Conservation (phyloP, 30 jellyfish, hydroid and myxozoan genomes). For the Cassiopea xamachana region DNA sequence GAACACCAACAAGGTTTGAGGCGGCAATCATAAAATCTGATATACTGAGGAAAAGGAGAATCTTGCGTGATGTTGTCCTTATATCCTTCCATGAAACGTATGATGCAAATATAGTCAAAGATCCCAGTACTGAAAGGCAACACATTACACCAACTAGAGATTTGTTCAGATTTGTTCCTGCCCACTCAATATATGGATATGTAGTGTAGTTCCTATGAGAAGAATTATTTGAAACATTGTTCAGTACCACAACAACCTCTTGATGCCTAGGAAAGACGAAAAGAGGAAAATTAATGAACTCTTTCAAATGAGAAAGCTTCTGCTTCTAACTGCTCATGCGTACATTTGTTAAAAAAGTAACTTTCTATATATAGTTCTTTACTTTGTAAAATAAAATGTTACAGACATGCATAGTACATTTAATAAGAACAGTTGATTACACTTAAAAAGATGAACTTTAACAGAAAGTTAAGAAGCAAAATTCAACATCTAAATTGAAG, state of each 20-base stretch:
- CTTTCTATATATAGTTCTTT: no score
- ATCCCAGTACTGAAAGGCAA: constrained; percentile 73
- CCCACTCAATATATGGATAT: background rate
- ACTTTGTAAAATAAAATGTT: background rate
- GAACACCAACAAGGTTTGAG: constrained; percentile 47
- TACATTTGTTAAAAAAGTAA: background rate
- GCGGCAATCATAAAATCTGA: constrained; percentile 86
- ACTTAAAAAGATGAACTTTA: no score
- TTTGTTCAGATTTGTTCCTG: background rate
- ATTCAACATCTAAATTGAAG: no score
- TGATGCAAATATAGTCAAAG: constrained; percentile 60
- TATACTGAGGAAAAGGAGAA: constrained; percentile 79
- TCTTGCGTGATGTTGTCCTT: constrained; percentile 87
- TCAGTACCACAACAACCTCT: no score
- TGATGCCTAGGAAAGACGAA: no score
- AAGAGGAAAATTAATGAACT: no score
- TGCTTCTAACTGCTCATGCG: background rate
- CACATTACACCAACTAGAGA: constrained; percentile 55
- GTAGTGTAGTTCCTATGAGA: no score
- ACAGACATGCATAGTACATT: background rate
- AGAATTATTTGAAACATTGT: no score
- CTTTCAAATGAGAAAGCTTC: no score
- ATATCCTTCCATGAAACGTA: constrained; percentile 75
- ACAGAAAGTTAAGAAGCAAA: no score
- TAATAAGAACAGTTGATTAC: no score